Evolutionary conservation across 2,888 invertebrate species (phyloP).

Genomic region (Machimus rusticus): DNA sequence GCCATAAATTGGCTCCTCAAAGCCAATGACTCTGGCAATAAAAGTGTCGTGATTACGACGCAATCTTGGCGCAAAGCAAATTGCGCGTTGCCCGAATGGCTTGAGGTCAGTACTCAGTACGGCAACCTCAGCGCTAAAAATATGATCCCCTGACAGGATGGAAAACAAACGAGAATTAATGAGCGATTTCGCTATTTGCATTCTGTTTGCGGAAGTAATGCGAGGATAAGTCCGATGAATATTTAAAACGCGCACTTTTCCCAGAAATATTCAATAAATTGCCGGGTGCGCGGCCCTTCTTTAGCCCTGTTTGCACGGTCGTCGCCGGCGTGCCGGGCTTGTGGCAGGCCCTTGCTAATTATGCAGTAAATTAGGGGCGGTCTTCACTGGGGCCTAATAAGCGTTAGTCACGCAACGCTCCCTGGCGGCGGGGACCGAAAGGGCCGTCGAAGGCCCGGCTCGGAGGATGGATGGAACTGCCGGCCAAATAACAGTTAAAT

Average conservation of each 20-base stretch:
- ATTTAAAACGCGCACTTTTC: neutral
- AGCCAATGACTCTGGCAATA: neutral
- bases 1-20: neutral
- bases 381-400: slow-evolving; percentile 27
- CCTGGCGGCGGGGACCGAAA: neutral
- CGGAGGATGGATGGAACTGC: neutral
- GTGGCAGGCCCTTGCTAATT: neutral
- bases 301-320: neutral
- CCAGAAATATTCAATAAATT: neutral
- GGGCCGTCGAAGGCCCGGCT: neutral
- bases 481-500: slow-evolving; percentile 13
- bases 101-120: neutral
- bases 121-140: neutral
- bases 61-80: neutral
- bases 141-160: neutral
- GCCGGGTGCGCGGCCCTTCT: neutral
- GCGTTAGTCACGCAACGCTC: slow-evolving; percentile 40
- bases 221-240: neutral
- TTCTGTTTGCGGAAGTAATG: slow-evolving; percentile 1
- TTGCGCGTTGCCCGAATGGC: neutral
- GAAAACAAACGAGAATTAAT: slow-evolving; percentile 11
- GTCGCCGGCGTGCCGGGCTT: neutral
- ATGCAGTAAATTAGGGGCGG: slow-evolving; percentile 18
- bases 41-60: neutral
- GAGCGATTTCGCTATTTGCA: neutral